phyloP scores from a whole-genome alignment of 2,797 vertebrate species.

The Tarsius wallacei region DNA sequence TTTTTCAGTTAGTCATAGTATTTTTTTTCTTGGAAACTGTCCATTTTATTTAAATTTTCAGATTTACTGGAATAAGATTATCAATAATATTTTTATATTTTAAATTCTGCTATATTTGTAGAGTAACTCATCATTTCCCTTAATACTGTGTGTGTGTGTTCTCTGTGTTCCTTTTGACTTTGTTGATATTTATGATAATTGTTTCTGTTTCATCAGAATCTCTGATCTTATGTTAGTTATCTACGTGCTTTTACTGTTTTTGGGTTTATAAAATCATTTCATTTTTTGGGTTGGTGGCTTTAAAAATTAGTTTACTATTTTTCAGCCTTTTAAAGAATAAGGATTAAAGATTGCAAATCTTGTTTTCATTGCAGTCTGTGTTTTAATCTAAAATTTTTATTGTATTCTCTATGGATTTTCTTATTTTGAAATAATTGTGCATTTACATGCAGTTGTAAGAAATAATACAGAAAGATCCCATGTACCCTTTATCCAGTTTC shows the following conservation, averaged over 20 bases:
- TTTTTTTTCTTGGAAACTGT: constrained; percentile 18
- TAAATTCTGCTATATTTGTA: not conserved
- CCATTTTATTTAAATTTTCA: constrained; percentile 17
- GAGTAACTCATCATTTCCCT: not conserved
- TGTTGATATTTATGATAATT: not conserved
- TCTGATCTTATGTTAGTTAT: constrained; percentile 29
- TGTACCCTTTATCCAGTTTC: not conserved
- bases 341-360: not conserved
- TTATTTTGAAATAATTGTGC: constrained; percentile 15
- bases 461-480: not conserved
- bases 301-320: not conserved
- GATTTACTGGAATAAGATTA: not conserved
- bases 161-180: not conserved
- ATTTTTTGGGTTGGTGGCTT: not conserved
- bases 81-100: not conserved
- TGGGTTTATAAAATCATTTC: constrained; percentile 25
- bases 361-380: not conserved
- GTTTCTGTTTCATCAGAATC: constrained; percentile 48
- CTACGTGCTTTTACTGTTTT: not conserved
- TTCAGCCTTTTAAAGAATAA: constrained; percentile 1
- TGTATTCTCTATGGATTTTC: not conserved
- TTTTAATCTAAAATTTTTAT: not conserved
- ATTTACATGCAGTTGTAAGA: not conserved
- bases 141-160: not conserved
- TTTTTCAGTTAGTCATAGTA: not conserved